Conservation (phyloP, 2,797 vertebrate genomes). For the Centropyge bicolor region DNA sequence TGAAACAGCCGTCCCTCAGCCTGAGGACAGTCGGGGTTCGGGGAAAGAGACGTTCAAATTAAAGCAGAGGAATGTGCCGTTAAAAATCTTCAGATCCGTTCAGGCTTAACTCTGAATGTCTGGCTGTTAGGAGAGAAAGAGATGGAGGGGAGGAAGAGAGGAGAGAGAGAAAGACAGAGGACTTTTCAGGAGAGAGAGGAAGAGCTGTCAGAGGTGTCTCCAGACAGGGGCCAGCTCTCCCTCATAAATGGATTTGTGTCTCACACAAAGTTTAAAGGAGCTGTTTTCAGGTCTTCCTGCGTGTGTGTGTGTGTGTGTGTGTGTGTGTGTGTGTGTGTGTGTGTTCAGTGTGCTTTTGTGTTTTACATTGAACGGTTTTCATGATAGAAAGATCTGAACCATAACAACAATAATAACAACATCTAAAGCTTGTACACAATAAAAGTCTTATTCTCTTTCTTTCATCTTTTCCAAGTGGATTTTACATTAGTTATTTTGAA, state of each 20-base stretch:
- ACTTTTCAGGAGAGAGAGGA: constrained; percentile 28
- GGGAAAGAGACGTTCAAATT: constrained; percentile 50
- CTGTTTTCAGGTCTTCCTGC: constrained; percentile 16
- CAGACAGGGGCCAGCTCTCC: constrained; percentile 36
- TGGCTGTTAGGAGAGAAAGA: constrained; percentile 38
- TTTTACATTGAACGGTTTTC: constrained; percentile 15
- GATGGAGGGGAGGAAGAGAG: background rate
- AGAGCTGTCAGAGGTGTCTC: constrained; percentile 60
- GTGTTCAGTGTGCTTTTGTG: constrained; percentile 1
- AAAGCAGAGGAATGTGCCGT: constrained; percentile 63
- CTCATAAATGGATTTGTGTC: constrained; percentile 58
- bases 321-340: constrained; percentile 8
- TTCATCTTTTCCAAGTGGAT: background rate
- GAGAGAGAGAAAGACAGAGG: constrained; percentile 8
- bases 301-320: constrained; percentile 27
- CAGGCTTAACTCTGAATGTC: constrained; percentile 54
- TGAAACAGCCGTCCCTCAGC: constrained; percentile 4
- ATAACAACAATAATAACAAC: background rate
- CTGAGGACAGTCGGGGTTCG: constrained; percentile 19
- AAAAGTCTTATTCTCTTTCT: background rate
- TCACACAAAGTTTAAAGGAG: constrained; percentile 49
- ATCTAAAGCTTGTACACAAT: background rate
- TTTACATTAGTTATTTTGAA: background rate
- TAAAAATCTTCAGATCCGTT: constrained; percentile 57
- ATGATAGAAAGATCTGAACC: background rate